Base-by-base conservation (phyloP, 2,888 invertebrate genomes). In the Cephus pygmeus region DNA sequence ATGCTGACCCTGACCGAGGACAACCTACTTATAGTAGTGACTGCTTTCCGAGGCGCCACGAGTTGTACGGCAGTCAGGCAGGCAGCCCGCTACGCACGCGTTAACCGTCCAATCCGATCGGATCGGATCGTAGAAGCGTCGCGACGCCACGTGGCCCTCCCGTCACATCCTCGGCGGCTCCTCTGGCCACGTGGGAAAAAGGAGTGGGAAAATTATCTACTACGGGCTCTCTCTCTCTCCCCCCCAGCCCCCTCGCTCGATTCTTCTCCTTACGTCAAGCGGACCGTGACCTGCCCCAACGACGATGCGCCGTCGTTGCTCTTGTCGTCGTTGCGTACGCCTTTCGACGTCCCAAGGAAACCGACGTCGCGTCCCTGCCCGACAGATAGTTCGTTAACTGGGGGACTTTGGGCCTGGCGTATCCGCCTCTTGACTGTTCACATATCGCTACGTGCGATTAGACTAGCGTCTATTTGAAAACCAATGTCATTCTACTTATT, bases 1-100 rank as follows among this genome's bases (percentile, higher is more conserved):
- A 85, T 83, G 81, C 79, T 83, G 84, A 85, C 85, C 86, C 83
- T 87, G 87, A 86, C 86, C 85, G 85, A 83, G 81, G 79, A 80
- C 84, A 87, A 87, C 84, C 87, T 86, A 85, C 86, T 87, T 85
- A 81, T 75, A 79, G 78, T 78, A 56, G 56, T 9, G 56, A 56
- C 56, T 56, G 56, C 56, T 56, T 56, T 23, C 56, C 56, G 56
- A 23, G 56, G 56, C 56, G 56, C 56, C 56, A 56, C 56, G 56
- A 56, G 56, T 56, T 56, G 56, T 56, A 56, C 56, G 56, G 56
- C 23, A 56, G 56, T 56, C 56, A 23, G 56, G 56, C 40, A 40
- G 40, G 15, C 40, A 40, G 40, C 40, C 36, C 12, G 56, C 56
- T 56, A 56, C 56, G 56, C 56, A 56, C 56, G 56, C 56, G 56